Conservation (phyloP, 2,797 vertebrate species). For the Oryzias dopingdopingensis region DNA sequence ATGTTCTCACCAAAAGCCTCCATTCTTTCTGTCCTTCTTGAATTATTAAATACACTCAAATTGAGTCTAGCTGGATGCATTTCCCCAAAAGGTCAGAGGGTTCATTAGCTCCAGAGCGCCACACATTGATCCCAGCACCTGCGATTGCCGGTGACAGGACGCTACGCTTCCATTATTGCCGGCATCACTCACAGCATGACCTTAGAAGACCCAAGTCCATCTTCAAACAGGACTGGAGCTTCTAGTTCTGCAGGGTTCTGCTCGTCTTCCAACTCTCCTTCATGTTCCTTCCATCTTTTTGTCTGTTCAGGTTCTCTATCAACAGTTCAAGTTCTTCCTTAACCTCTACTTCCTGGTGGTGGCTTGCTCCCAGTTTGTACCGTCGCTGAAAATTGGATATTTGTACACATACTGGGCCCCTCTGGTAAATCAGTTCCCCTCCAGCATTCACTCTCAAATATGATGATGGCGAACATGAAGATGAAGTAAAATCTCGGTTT, state of each 20-base stretch:
- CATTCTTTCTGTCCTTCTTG: slow-evolving; percentile 68
- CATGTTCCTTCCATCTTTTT: slow-evolving; percentile 19
- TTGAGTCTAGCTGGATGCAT: slow-evolving; percentile 72
- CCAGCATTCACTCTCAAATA: background rate
- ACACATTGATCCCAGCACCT: slow-evolving; percentile 71
- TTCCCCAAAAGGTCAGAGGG: slow-evolving; percentile 78
- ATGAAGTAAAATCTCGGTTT: background rate
- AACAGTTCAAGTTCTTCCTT: slow-evolving; percentile 99
- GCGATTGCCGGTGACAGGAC: slow-evolving; percentile 56
- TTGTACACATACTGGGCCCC: slow-evolving; percentile 99
- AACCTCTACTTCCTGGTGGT: slow-evolving; percentile 98
- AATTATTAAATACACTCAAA: slow-evolving; percentile 83
- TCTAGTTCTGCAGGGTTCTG: background rate
- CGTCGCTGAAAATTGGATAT: slow-evolving; percentile 94
- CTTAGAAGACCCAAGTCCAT: slow-evolving; percentile 29
- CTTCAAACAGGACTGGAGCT: background rate
- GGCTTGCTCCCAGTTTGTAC: slow-evolving; percentile 96
- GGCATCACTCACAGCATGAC: slow-evolving; percentile 72
- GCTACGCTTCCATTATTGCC: slow-evolving; percentile 61
- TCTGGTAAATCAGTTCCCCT: slow-evolving; percentile 82
- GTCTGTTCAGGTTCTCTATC: slow-evolving; percentile 92
- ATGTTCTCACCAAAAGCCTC: slow-evolving; percentile 67
- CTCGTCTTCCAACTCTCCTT: background rate
- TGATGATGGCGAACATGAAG: no score
- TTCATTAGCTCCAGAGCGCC: slow-evolving; percentile 71